Conservation (phyloP, 2,113 vertebrate species). For the Anhinga rufa region DNA sequence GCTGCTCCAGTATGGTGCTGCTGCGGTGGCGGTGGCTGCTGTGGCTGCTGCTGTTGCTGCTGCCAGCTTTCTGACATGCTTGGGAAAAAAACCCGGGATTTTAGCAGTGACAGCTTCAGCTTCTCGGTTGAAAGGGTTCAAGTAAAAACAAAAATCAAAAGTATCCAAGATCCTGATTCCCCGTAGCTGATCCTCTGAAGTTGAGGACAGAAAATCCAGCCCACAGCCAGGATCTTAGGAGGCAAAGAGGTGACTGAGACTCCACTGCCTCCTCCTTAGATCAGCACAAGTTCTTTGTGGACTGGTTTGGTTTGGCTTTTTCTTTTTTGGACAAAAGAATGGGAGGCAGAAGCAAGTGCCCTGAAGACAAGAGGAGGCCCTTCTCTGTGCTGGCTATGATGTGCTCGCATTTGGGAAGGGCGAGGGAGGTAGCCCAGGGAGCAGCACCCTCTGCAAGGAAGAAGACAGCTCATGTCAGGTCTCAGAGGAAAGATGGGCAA, state of each 20-base stretch:
- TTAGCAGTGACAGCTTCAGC: slow-evolving; percentile 70
- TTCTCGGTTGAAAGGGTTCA: slow-evolving; percentile 30
- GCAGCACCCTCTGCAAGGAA: slow-evolving; percentile 57
- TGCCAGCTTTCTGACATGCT: slow-evolving; percentile 84
- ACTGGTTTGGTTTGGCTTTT: neutral
- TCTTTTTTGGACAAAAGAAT: neutral
- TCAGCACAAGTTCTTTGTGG: neutral
- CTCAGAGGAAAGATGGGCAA: accelerated
- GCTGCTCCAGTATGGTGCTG: slow-evolving; percentile 84
- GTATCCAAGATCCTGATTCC: neutral
- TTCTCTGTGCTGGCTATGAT: neutral
- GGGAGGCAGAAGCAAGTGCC: neutral
- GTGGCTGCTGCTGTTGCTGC: slow-evolving; percentile 74
- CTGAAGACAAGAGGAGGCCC: neutral
- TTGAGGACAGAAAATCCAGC: neutral
- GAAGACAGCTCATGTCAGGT: slow-evolving; percentile 4
- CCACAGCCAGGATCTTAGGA: neutral
- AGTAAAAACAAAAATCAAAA: neutral
- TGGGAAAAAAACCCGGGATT: slow-evolving; percentile 61
- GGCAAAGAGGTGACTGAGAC: neutral
- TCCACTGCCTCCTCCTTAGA: neutral
- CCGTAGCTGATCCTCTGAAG: neutral
- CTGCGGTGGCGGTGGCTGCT: slow-evolving; percentile 53
- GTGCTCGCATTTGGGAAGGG: neutral
- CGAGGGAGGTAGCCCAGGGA: neutral